phyloP scores from a whole-genome alignment of 2,888 invertebrate species.

The Melipona beecheii region DNA sequence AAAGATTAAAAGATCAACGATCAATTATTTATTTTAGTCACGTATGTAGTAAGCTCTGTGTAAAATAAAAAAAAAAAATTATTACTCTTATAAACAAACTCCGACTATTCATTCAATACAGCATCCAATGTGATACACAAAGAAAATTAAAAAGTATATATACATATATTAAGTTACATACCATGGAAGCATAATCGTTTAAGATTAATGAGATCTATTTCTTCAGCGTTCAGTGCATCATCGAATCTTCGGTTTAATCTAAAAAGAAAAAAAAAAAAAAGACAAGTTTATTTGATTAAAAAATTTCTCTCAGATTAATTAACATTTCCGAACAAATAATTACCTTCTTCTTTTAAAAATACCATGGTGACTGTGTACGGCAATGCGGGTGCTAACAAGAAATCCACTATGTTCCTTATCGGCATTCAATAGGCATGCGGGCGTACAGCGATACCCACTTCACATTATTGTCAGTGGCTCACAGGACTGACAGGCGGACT shows the following conservation, averaged over 20 bases:
- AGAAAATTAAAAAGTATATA: neutral
- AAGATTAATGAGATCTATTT: constrained; percentile 89
- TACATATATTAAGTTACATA: constrained; percentile 78
- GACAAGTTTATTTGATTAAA: neutral
- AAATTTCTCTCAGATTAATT: neutral
- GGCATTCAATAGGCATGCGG: constrained; percentile 63
- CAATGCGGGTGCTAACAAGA: constrained; percentile 44
- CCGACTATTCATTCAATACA: neutral
- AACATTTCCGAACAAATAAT: neutral
- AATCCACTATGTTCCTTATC: constrained; percentile 57
- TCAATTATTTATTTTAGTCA: neutral
- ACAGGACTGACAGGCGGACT: constrained; percentile 46
- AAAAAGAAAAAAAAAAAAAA: constrained; percentile 77
- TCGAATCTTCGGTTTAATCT: constrained; percentile 94
- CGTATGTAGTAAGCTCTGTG: neutral
- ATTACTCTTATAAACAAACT: too few species aligned
- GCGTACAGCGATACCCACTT: constrained; percentile 47
- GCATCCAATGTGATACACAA: neutral
- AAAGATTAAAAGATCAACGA: constrained; percentile 5
- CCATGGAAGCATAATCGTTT: constrained; percentile 92
- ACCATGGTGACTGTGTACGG: constrained; percentile 70
- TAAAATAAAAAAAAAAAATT: neutral
- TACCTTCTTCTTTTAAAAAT: constrained; percentile 78
- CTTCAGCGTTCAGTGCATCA: constrained; percentile 88
- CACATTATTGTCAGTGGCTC: constrained; percentile 61